phyloP scores from a whole-genome alignment of 2,113 vertebrate species.

The Siphamia tubifer region DNA sequence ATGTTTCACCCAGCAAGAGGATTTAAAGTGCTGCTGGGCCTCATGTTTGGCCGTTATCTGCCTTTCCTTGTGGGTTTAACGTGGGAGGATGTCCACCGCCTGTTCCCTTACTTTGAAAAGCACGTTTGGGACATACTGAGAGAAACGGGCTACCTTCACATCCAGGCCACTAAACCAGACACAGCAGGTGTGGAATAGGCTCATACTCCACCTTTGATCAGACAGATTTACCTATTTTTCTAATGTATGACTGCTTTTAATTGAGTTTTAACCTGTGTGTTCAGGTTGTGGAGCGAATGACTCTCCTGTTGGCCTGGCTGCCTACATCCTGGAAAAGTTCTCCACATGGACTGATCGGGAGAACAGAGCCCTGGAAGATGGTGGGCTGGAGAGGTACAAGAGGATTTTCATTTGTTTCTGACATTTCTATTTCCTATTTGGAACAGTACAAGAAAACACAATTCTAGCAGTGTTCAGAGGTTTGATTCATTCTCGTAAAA shows the following conservation, averaged over 20 bases:
- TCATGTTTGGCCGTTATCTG: constrained; percentile 82
- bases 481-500: too few species aligned
- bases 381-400: constrained; percentile 84
- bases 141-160: constrained; percentile 86
- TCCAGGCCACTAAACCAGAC: constrained; percentile 91
- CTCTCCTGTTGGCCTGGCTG: constrained; percentile 86
- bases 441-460: too few species aligned
- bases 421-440: too few species aligned
- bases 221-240: neutral
- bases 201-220: neutral
- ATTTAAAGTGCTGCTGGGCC: constrained; percentile 56
- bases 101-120: constrained; percentile 85
- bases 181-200: constrained; percentile 78
- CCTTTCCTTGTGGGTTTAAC: constrained; percentile 87
- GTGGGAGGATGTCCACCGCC: constrained; percentile 77
- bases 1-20: neutral
- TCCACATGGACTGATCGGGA: constrained; percentile 83
- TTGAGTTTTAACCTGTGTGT: neutral
- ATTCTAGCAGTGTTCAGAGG: too few species aligned
- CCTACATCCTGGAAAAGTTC: constrained; percentile 90
- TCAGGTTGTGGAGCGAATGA: constrained; percentile 87
- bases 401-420: too few species aligned
- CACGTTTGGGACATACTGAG: constrained; percentile 73
- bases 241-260: neutral
- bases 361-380: constrained; percentile 78